phyloP scores from a whole-genome alignment of 92 coral and sea anemone genomes.

The Blastomussa wellsi region DNA sequence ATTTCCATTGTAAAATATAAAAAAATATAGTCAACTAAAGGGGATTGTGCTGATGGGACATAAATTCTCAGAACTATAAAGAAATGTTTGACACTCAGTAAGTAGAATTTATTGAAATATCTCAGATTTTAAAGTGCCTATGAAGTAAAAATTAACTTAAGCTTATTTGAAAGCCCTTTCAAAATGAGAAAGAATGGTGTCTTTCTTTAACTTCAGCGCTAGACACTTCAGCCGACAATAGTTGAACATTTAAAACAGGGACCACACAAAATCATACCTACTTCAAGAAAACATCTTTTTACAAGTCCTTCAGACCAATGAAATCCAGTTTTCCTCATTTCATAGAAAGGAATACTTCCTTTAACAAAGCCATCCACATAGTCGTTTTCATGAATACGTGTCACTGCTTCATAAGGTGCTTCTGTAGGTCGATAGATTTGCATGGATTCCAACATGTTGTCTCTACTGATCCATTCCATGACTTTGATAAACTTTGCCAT shows the following conservation, averaged over 20 bases:
- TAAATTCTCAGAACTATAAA: too few species aligned
- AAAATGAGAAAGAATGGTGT: too few species aligned
- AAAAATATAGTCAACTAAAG: background rate
- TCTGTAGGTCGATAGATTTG: slow-evolving; percentile 48
- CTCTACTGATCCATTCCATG: slow-evolving; percentile 64
- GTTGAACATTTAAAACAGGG: background rate
- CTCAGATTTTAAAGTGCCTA: too few species aligned
- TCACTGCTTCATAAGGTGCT: slow-evolving; percentile 58
- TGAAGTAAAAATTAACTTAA: too few species aligned
- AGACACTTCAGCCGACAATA: too few species aligned
- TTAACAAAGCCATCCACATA: slow-evolving; percentile 46
- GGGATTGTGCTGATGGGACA: background rate
- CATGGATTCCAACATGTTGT: slow-evolving; percentile 43
- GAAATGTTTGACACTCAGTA: background rate
- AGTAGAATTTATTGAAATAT: too few species aligned
- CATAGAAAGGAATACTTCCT: slow-evolving; percentile 44
- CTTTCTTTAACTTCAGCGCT: too few species aligned
- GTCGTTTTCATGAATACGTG: slow-evolving; percentile 41
- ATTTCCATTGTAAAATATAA: too few species aligned
- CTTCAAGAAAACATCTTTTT: slow-evolving; percentile 65
- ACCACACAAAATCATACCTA: slow-evolving; percentile 56
- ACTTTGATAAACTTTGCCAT: slow-evolving; percentile 72
- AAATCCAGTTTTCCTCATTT: slow-evolving; percentile 65
- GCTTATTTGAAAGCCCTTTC: too few species aligned
- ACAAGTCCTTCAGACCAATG: slow-evolving; percentile 71